Conservation (phyloP, 2,113 vertebrate genomes). For the Cyrtonyx montezumae region DNA sequence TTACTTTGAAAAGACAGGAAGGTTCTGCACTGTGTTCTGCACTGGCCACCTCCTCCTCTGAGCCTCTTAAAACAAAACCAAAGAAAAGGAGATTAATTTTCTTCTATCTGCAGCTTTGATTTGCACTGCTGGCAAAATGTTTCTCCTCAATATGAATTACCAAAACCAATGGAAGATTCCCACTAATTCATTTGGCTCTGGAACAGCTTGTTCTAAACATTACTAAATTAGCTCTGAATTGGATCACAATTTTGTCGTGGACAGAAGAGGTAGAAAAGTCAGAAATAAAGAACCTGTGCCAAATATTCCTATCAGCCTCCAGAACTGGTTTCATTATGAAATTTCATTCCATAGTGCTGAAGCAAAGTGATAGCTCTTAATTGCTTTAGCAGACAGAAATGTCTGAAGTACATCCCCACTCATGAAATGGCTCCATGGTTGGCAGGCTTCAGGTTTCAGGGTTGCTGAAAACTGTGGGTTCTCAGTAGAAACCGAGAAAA, state of each 20-base stretch:
- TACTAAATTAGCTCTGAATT: background rate
- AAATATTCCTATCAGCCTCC: background rate
- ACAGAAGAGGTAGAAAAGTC: background rate
- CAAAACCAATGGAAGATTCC: background rate
- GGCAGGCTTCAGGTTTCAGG: background rate
- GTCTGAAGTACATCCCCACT: background rate
- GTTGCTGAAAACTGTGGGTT: background rate
- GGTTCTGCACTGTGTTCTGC: background rate
- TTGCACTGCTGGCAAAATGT: background rate
- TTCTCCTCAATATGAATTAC: background rate
- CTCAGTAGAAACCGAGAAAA: background rate
- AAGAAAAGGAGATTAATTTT: background rate
- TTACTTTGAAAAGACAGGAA: background rate
- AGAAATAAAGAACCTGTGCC: background rate
- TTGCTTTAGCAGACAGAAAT: background rate
- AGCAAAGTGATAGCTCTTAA: background rate
- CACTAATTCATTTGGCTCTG: background rate
- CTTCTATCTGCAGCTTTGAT: background rate
- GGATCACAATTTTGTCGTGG: background rate
- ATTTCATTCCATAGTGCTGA: background rate
- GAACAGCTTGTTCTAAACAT: background rate
- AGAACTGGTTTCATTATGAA: background rate
- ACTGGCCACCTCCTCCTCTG: background rate
- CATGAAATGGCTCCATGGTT: rapidly evolving
- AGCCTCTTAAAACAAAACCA: background rate